Conservation (phyloP, 1,140 invertebrate species). For the Philotrypesis tridentata region DNA sequence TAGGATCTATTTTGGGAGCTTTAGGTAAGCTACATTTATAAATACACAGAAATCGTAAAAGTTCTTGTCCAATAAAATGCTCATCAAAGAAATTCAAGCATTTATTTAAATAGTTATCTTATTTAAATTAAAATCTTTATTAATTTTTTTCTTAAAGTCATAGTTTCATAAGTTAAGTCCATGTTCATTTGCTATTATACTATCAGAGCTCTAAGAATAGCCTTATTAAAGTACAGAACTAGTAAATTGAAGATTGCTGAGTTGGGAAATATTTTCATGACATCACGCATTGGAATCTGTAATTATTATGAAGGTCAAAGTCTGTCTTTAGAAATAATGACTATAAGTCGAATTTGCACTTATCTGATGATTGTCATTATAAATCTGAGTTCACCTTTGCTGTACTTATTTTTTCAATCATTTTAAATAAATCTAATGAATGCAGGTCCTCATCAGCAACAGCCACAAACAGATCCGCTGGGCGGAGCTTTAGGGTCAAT, state of each 20-base stretch:
- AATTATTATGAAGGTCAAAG: conserved; percentile 25
- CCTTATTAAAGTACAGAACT: neutral
- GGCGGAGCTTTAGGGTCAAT: conserved; percentile 63
- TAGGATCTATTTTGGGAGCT: conserved; percentile 69
- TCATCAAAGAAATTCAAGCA: neutral
- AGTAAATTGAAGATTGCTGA: conserved; percentile 28
- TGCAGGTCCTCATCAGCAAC: conserved; percentile 49
- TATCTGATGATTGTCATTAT: neutral
- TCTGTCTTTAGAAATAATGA: neutral
- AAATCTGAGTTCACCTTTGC: neutral
- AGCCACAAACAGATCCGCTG: conserved; percentile 56
- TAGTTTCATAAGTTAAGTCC: neutral
- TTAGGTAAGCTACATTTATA: conserved; percentile 59
- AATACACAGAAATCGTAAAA: neutral
- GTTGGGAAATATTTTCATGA: conserved; percentile 38
- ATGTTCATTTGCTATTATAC: neutral
- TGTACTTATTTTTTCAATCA: neutral
- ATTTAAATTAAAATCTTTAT: neutral
- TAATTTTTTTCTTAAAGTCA: neutral
- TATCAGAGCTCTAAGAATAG: neutral
- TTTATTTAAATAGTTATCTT: neutral
- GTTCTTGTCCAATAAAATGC: neutral
- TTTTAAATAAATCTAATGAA: neutral
- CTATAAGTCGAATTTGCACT: neutral
- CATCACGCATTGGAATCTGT: conserved; percentile 41